Evolutionary conservation across 30 jellyfish, hydroid and myxozoan genomes (phyloP).

Genomic region (Aurelia aurita complex sp. Pacific): DNA sequence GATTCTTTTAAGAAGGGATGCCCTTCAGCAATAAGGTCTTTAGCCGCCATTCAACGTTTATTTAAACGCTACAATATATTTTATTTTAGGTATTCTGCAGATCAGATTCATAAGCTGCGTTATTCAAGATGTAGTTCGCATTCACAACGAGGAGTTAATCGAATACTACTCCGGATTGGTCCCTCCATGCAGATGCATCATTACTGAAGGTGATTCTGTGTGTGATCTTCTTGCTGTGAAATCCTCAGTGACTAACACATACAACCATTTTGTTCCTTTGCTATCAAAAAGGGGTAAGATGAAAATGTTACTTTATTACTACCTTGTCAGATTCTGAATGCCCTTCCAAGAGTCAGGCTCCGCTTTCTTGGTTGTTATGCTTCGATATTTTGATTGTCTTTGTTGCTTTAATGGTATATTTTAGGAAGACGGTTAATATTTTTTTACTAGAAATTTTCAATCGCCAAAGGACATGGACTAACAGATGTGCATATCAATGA

Average conservation of each 20-base stretch:
- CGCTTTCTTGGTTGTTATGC: not conserved
- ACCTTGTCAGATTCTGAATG: not conserved
- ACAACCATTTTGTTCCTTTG: slow-evolving; percentile 3
- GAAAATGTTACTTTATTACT: not conserved
- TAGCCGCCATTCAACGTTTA: no score
- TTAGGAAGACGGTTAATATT: not conserved
- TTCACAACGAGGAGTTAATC: slow-evolving; percentile 1
- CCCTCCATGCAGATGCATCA: not conserved
- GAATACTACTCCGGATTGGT: not conserved
- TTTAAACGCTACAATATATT: not conserved
- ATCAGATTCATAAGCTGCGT: not conserved
- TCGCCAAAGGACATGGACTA: no score
- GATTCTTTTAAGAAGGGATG: no score
- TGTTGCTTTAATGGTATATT: not conserved
- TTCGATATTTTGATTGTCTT: not conserved
- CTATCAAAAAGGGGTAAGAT: slow-evolving; percentile 1
- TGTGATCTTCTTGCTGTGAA: not conserved
- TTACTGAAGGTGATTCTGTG: not conserved
- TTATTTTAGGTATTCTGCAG: not conserved
- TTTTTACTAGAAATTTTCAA: not conserved
- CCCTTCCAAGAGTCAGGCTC: not conserved
- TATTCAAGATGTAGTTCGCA: not conserved
- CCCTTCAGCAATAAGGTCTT: no score
- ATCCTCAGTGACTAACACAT: not conserved
- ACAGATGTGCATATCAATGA: not conserved